phyloP scores from a whole-genome alignment of 2,113 vertebrate genomes.

The Chamaea fasciata region DNA sequence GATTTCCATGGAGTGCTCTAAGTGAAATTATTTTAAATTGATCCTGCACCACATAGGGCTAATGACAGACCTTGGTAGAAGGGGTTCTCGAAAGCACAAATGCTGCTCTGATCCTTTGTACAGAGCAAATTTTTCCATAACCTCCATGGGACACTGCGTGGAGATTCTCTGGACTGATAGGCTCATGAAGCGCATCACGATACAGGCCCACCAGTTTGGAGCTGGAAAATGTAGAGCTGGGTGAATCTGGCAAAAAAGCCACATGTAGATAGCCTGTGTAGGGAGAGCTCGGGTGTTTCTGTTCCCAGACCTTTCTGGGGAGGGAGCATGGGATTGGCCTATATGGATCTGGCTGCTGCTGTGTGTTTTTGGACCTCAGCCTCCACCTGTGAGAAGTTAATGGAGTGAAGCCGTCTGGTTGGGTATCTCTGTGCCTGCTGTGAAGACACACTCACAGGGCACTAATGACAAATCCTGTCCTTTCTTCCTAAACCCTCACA shows the following conservation, averaged over 20 bases:
- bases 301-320: background rate
- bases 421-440: background rate
- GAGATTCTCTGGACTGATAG: background rate
- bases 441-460: background rate
- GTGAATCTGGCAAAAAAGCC: background rate
- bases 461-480: background rate
- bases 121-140: background rate
- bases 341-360: background rate
- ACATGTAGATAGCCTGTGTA: background rate
- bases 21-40: slow-evolving; percentile 25
- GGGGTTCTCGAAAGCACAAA: background rate
- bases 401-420: background rate
- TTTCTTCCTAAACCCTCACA: background rate
- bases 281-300: background rate
- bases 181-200: background rate
- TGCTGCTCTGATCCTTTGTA: background rate
- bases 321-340: background rate
- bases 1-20: background rate
- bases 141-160: background rate
- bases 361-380: background rate
- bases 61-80: background rate
- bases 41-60: background rate
- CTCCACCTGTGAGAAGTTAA: slow-evolving; percentile 10
- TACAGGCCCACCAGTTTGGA: background rate
- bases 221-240: background rate